These are phyloP conservation scores for Monochamus alternatus DNA, from an alignment of 2,888 invertebrate genomes.

Conservation along the genomic window DNA sequence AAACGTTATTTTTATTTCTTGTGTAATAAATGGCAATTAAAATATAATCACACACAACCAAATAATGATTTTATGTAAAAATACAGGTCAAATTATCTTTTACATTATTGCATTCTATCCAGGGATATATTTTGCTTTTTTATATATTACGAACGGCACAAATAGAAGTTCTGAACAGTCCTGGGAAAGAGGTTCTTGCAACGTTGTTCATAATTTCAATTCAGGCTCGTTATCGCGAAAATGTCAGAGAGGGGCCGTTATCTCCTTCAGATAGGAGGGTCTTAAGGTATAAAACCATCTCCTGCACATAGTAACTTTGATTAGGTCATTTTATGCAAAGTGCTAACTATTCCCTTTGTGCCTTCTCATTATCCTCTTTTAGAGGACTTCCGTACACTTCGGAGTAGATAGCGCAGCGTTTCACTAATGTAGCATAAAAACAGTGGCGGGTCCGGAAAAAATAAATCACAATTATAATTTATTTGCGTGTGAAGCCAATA, in stretches of 20 bases:
- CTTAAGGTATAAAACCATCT: conserved; percentile 36
- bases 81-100: no score
- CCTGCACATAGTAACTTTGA: conserved; percentile 45
- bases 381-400: conserved; percentile 10
- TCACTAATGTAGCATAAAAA: background rate
- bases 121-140: no score
- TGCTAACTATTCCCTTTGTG: conserved; percentile 51
- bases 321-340: conserved; percentile 52
- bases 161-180: background rate
- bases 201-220: conserved; percentile 19
- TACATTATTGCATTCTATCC: no score
- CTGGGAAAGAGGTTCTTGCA: background rate
- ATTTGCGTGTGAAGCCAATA: no score
- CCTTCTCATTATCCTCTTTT: conserved; percentile 19
- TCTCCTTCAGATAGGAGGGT: conserved; percentile 37
- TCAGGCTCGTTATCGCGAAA: conserved; percentile 23
- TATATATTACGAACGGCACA: no score
- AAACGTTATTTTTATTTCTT: no score
- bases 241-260: conserved; percentile 34
- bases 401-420: conserved; percentile 1
- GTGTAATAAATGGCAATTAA: no score
- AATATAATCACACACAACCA: no score
- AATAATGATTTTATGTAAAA: no score
- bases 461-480: background rate
- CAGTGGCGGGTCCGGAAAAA: background rate